Conservation (phyloP, 2,888 invertebrate genomes). For the Morinoia aosen region DNA sequence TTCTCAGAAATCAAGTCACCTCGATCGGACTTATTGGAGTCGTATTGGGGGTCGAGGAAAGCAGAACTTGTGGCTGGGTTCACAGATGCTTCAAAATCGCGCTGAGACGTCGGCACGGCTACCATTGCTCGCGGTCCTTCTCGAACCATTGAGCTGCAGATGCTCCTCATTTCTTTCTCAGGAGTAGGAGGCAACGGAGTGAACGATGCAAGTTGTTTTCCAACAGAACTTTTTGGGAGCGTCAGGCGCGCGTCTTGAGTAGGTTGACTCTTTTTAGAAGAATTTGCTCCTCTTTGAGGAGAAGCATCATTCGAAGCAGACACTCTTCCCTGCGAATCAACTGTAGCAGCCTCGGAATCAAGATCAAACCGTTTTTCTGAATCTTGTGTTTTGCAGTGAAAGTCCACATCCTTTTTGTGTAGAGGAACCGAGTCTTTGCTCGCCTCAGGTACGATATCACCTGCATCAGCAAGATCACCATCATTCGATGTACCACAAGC, state of each 20-base stretch:
- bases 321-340: not conserved
- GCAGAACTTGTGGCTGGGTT: not conserved
- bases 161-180: slow-evolving; percentile 58
- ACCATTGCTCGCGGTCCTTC: slow-evolving; percentile 59
- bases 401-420: not conserved
- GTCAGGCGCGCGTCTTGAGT: not conserved
- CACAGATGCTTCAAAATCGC: not conserved
- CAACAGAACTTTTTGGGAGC: not conserved
- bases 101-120: slow-evolving; percentile 56
- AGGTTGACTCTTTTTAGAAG: not conserved
- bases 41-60: not conserved
- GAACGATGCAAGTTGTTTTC: slow-evolving; percentile 50
- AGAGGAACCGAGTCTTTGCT: not conserved
- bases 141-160: slow-evolving; percentile 62
- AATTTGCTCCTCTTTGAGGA: not conserved
- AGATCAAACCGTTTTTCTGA: not conserved
- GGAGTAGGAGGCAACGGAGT: slow-evolving; percentile 60
- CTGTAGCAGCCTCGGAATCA: not conserved
- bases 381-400: not conserved
- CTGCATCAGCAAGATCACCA: not conserved
- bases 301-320: not conserved
- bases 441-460: not conserved
- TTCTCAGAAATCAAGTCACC: not conserved
- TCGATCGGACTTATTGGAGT: not conserved
- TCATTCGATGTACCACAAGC: not conserved